Evolutionary conservation across 2,797 vertebrate genomes (phyloP), one percentile per base, ranked within the genome.

Genomic region (Parambassis ranga): DNA sequence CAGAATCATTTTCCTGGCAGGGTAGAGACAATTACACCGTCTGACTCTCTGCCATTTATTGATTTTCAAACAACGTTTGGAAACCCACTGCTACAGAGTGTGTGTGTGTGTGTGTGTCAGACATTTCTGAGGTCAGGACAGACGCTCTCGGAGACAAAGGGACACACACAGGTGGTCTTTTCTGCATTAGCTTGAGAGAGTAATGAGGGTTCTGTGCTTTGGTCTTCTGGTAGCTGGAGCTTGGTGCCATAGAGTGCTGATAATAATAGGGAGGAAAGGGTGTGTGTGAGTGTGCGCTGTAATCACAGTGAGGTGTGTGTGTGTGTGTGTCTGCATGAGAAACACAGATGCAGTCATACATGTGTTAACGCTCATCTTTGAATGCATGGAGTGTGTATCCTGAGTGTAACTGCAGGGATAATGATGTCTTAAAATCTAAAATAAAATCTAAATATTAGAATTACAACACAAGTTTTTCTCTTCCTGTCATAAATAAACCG

Each of bases 231-330:
- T 23, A 66, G 71, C 31, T 69, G 62, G 11, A 28, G 60, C 39
- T 70, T 69, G 69, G 74, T 59, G 78, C 76, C 80, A 51, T 60
- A 43, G 71, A 70, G 57, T 60, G 41, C 8, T 33, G 55, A 64
- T 85, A 83, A 87, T 84, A 65, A 82, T 66, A 82, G 80, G 74
- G 71, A 79, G 65, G 48, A 55, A 42, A 50, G 49, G 68, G 67
- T 59, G 46, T 59, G 67, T 64, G 66, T 62, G 36, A 36, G 36
- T 39, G 35, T 47, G 57, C 8, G 57, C 24, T 32, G 2, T 61
- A 58, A 68, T 64, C 26, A 71, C 58, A 61, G 72, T 38, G 49
- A 62, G 30, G 20, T 52, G 65, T 64, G 56, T 52, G 20, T 47
- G 42, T 32, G 63, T 68, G 14, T 43, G 43, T 7, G 51, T 71